Evolutionary conservation across 2,888 invertebrate species (phyloP), one percentile per base, ranked within the genome.

Genomic region (Hirtodrosophila confusa): DNA sequence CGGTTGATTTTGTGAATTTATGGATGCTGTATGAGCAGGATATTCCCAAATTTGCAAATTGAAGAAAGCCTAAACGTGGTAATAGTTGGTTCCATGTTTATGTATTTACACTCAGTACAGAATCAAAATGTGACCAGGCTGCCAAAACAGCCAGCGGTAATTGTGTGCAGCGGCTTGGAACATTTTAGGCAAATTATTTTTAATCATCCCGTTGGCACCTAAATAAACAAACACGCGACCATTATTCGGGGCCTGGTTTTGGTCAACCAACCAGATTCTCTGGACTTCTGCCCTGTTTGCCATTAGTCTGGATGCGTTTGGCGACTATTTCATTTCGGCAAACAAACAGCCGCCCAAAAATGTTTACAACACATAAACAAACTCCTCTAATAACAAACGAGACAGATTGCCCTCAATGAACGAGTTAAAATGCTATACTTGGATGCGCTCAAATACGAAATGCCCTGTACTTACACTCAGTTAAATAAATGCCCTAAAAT

Each of bases 171-270:
- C 73, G 12, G 54, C 43, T 56, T 70, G 70, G 43, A 78, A 78
- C 65, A 76, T 82, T 80, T 79, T 56, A 62, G 58, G 69, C 54
- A 71, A 82, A 75, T 68, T 77, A 74, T 83, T 86, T 84, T 80
- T 71, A 84, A 82, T 80, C 84, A 77, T 80, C 62, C 58, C 67
- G 71, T 65, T 75, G 78, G 56, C 86, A 80, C 78, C 80, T 75
- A 74, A 86, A 67, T 61, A 60, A 83, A 86, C 79, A 78, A 62
- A 51, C 24, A 60, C 50, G 44, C 51, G 41, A 36, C 51, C 54
- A 64, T 71, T 79, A 74, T 61, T 56, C 55, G 23, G 57, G 51
- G 43, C 49, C 43, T 49, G 29, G 41, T 75, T 65, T 74, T 70
- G 67, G 57, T 69, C 55, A 74, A 61, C 48, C 43, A 31, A 43